A percentile compares a stretch with the other conserved stretches of the same genome.
phyloP scores from a whole-genome alignment of 2,113 vertebrate species.

The Kryptolebias marmoratus region DNA sequence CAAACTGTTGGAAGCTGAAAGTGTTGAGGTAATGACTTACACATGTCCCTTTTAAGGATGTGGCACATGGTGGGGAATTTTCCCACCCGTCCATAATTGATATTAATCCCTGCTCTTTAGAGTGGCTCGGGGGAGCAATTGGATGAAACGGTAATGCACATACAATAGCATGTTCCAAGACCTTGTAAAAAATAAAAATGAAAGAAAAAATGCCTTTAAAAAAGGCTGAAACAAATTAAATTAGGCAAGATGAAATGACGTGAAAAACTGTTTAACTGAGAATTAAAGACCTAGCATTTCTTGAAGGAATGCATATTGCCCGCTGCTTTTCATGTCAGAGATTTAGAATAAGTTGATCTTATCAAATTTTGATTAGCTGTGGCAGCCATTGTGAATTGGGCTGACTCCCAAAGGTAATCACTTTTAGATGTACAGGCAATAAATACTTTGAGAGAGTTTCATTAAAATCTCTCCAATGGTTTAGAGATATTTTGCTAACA shows the following conservation, averaged over 20 bases:
- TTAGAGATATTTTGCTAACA: no score
- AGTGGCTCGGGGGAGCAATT: conserved; percentile 58
- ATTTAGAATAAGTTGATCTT: no score
- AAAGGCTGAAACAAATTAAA: conserved; percentile 53
- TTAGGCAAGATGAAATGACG: not conserved
- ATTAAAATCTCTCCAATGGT: no score
- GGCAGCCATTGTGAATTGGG: not conserved
- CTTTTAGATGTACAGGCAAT: no score
- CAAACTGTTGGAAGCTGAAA: conserved; percentile 64
- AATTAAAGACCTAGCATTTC: conserved; percentile 3
- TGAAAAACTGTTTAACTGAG: not conserved
- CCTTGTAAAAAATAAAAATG: conserved; percentile 3
- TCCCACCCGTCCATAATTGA: conserved; percentile 78
- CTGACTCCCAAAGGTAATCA: no score
- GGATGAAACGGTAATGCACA: conserved; percentile 53
- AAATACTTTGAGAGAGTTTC: no score
- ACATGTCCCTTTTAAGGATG: conserved; percentile 80
- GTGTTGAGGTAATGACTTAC: conserved; percentile 82
- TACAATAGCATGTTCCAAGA: conserved; percentile 38
- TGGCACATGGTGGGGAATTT: conserved; percentile 74
- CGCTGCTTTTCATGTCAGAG: no score
- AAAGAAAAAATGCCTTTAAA: not conserved
- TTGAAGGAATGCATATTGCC: no score
- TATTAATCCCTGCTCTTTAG: conserved; percentile 76
- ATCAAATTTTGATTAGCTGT: no score